Percentiles rank a stretch among this genome's conserved stretches.
These are phyloP conservation scores for Acipenser transmontanus DNA, from an alignment of 2,797 vertebrate genomes.

Conservation along the genomic window DNA sequence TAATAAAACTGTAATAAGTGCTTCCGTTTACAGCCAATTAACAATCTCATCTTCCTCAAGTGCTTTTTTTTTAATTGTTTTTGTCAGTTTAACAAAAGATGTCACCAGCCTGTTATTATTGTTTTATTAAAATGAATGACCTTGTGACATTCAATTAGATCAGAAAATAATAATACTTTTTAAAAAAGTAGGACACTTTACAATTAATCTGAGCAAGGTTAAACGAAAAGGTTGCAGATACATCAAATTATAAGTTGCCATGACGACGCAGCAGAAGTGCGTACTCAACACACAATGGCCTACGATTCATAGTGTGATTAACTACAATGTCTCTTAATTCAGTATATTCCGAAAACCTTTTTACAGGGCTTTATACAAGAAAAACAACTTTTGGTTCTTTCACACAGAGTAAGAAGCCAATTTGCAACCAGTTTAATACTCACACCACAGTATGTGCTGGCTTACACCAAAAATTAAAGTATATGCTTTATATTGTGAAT, in stretches of 20 bases:
- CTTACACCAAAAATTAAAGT: too few relatives aligned
- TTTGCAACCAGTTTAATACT: too few relatives aligned
- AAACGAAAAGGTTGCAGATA: slow-evolving; percentile 35
- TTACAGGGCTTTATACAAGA: too few relatives aligned
- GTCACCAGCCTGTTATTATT: slow-evolving; percentile 28
- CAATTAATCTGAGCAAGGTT: slow-evolving; percentile 33
- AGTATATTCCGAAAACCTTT: too few relatives aligned
- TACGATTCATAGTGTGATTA: too few relatives aligned
- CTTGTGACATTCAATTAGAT: slow-evolving; percentile 32
- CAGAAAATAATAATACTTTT: slow-evolving; percentile 22
- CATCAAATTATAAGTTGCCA: slow-evolving; percentile 5
- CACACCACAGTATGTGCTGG: too few relatives aligned
- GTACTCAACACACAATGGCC: neutral
- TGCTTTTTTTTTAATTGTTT: neutral
- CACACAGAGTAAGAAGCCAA: too few relatives aligned
- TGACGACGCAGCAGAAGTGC: slow-evolving; percentile 4
- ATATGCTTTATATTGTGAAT: too few relatives aligned
- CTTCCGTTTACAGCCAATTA: slow-evolving; percentile 3
- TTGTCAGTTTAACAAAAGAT: slow-evolving; percentile 8
- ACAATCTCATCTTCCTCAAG: neutral
- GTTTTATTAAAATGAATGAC: slow-evolving; percentile 28
- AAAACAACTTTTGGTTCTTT: too few relatives aligned
- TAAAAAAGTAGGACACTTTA: slow-evolving; percentile 25
- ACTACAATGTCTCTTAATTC: too few relatives aligned
- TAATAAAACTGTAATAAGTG: neutral